A percentile compares a stretch with the other conserved stretches of the same genome.
Evolutionary conservation across 2,113 vertebrate species (phyloP).

Genomic region (Suricata suricatta): DNA sequence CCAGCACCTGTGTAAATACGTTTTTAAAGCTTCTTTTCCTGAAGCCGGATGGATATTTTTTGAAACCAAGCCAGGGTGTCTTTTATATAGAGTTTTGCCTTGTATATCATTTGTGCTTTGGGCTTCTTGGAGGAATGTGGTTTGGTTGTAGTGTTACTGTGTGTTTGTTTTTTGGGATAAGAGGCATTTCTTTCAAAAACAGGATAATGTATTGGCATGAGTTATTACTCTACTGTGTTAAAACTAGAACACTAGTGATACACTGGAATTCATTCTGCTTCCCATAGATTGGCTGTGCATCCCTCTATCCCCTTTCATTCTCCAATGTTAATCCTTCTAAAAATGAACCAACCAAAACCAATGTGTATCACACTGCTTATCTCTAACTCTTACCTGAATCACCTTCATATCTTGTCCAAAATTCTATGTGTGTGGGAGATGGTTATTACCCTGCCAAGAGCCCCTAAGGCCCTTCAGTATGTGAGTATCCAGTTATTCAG

Average conservation of each 20-base stretch:
- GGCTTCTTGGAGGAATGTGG: not conserved
- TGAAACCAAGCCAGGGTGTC: constrained; percentile 30
- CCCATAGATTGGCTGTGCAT: not conserved
- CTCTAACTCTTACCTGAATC: not conserved
- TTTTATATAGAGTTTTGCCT: constrained; percentile 63
- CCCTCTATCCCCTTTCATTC: not conserved
- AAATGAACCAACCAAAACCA: not conserved
- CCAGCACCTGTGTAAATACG: constrained; percentile 77
- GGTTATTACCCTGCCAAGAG: not conserved
- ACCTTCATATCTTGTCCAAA: constrained; percentile 1
- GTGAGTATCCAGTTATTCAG: not conserved
- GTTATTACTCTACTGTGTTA: not conserved
- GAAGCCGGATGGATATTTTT: constrained; percentile 54
- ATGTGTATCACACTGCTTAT: not conserved
- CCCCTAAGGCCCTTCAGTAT: not conserved
- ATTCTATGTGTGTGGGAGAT: not conserved
- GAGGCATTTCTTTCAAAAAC: constrained; percentile 9
- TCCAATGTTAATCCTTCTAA: not conserved
- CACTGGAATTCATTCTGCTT: not conserved
- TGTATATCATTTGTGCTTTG: constrained; percentile 38
- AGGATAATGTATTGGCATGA: not conserved
- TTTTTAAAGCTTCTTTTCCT: constrained; percentile 72
- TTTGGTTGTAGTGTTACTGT: not conserved
- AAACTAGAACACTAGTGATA: constrained; percentile 25
- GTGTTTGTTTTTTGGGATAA: not conserved